phyloP scores from a whole-genome alignment of 1,140 invertebrate genomes.

The Prorops nasuta region DNA sequence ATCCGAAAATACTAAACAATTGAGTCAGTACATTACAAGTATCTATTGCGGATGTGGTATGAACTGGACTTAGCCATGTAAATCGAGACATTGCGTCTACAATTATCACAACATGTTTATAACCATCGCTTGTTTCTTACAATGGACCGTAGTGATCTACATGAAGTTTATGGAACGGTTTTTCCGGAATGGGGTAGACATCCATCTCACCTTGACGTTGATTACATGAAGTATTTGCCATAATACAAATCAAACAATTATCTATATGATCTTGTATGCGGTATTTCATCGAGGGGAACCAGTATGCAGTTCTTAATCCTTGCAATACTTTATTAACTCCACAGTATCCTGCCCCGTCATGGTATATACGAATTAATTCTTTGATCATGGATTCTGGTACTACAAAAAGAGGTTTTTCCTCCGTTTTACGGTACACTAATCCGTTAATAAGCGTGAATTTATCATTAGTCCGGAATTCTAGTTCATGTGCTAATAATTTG shows the following conservation, averaged over 20 bases:
- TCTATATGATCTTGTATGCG: conserved; percentile 9
- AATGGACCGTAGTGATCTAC: neutral
- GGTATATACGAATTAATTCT: neutral
- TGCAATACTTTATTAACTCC: neutral
- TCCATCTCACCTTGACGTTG: too few relatives aligned
- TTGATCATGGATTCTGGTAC: neutral
- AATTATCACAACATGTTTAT: neutral
- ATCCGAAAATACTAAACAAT: neutral
- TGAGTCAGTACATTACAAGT: neutral
- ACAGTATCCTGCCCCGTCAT: conserved; percentile 2
- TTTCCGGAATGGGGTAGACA: neutral
- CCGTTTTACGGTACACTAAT: neutral
- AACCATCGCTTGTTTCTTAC: neutral
- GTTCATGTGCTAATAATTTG: neutral
- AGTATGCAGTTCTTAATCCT: neutral
- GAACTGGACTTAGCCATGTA: neutral
- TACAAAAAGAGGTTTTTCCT: neutral
- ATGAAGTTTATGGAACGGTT: neutral
- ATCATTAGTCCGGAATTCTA: neutral
- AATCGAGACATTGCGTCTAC: neutral
- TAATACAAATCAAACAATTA: conserved; percentile 24
- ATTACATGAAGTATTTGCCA: too few relatives aligned
- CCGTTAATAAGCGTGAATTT: neutral
- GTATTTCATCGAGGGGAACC: conserved; percentile 9
- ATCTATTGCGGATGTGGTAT: neutral